Evolutionary conservation across 2,888 invertebrate genomes (phyloP), one percentile per base, ranked within the genome.

Genomic region (Odontocolon sp.): DNA sequence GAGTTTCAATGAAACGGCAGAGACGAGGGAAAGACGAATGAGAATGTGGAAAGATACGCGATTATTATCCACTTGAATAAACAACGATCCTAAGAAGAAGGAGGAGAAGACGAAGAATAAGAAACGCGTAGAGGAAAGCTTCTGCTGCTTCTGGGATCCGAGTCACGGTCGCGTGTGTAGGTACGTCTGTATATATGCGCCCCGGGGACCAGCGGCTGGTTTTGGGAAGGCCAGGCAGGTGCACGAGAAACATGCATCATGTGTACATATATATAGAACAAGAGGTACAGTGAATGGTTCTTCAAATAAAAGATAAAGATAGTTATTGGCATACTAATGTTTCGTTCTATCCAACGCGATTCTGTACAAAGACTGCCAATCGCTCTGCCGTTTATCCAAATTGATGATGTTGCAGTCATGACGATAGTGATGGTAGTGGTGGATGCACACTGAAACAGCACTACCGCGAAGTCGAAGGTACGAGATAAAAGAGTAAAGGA

Each of bases 201-300:
- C 56, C 50, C 63, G 36, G 64, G 76, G 77, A 68, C 31, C 18
- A 63, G 61, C 50, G 42, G 63, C 68, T 77, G 72, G 57, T 77
- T 77, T 77, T 59, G 73, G 68, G 56, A 73, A 73, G 77, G 61
- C 4, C 77, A 64, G 77, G 77, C 77, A 77, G 77, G 77, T 77
- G 77, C 73, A 77, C 76, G 47, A 45, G 23, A 23, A 64, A 77
- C 42, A 63, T 42, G 56, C 56, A 71, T 57, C 40, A 16, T 47
- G 14, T 57, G 28, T 42, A 28, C 14, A 54, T 14, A 8, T 11
- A n/a, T 21, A 3, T 33, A 26, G 11, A 4, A n/a, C 9, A 5
- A 8, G 16, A 16, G 42, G n/a, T n/a, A n/a, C n/a, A n/a, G n/a
- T n/a, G n/a, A n/a, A n/a, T n/a, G n/a, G n/a, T n/a, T n/a, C n/a